phyloP scores from a whole-genome alignment of 2,888 invertebrate genomes.

The Oxycera nigricornis region DNA sequence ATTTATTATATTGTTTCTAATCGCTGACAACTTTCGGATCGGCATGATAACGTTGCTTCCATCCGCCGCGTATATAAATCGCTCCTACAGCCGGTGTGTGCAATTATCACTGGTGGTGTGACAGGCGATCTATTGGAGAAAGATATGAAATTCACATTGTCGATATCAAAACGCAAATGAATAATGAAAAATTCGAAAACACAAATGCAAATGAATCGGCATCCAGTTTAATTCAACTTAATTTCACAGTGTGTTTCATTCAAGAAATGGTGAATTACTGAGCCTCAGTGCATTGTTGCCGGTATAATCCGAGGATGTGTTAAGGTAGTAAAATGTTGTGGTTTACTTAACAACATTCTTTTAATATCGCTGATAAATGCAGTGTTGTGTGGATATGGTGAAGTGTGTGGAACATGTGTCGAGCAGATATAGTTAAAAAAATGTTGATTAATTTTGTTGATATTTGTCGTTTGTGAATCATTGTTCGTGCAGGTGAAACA shows the following conservation, averaged over 20 bases:
- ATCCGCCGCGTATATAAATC: conserved; percentile 1
- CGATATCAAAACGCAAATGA: not conserved
- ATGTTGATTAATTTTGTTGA: conserved; percentile 10
- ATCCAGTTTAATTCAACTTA: not conserved
- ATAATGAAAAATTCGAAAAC: not conserved
- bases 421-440: conserved; percentile 34
- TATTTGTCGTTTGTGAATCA: conserved; percentile 30
- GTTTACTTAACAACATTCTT: conserved; percentile 1
- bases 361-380: conserved; percentile 4
- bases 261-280: not conserved
- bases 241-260: not conserved
- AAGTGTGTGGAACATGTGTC: conserved; percentile 30
- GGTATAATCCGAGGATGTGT: not conserved
- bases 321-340: not conserved
- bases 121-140: not conserved
- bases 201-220: not conserved
- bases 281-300: conserved; percentile 14
- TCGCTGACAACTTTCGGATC: conserved; percentile 14
- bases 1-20: conserved; percentile 26
- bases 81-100: not conserved
- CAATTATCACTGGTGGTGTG: conserved; percentile 15
- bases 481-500: conserved; percentile 40
- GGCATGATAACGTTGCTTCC: conserved; percentile 11
- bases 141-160: not conserved
- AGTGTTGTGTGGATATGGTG: conserved; percentile 9